Evolutionary conservation across 2,113 vertebrate genomes (phyloP), one percentile per base, ranked within the genome.

Genomic region (Tachycineta bicolor): DNA sequence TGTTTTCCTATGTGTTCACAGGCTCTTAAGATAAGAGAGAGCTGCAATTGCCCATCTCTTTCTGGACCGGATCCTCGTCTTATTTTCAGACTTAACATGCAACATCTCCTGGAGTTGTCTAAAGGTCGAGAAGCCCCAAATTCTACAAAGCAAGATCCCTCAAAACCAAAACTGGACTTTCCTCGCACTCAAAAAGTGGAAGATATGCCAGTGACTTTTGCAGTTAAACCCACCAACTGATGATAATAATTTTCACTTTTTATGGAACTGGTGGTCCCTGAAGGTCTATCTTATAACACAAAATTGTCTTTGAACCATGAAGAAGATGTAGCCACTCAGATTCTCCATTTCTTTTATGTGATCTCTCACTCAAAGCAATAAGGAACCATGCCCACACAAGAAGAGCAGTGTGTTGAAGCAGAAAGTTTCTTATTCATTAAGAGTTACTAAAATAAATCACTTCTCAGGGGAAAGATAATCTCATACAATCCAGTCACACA

Each of bases 11-110:
- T 98, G 80, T 95, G 82, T 92, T 96, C 97, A 41, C 97, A 99
- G 99, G 99, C 99, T 93, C 97, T 99, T 96, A 98, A 99, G 97
- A 95, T 99, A 95, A 98, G 99, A 92, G 98, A 98, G 70, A 96
- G 63, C 64, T 99, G 99, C 87, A 96, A 98, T 63, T 99, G 99
- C 73, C 99, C 99, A 9, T 96, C 98, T 29, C 98, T 99, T 64
- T 97, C 99, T 76, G 97, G 95, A 73, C 92, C 97, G 37, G 99
- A 99, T 97, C 99, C 99, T 91, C 99, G 99, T 20, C 93, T 95
- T 49, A 68, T 98, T 82, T 99, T 99, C 97, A 98, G 60, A 93
- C 96, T 98, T 93, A 98, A 89, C 5, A 95, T 98, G 92, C 97
- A 96, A 25, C 93, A 95, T 90, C 71, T 99, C 75, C 96, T 99